phyloP scores from a whole-genome alignment of 1,140 invertebrate species.

The Pseudoatta argentina region DNA sequence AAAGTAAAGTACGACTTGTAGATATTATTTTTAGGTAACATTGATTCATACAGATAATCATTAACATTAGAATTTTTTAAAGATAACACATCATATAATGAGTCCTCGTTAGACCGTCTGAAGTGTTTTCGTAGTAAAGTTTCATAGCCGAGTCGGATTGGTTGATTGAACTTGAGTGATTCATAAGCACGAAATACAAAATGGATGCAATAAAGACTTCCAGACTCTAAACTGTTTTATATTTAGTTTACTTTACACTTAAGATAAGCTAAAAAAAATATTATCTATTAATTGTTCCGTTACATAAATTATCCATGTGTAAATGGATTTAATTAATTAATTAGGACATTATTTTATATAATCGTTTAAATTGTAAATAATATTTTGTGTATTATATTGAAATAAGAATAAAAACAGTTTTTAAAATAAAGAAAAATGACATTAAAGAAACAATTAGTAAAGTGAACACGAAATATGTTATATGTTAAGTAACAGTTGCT shows the following conservation, averaged over 20 bases:
- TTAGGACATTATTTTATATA: background rate
- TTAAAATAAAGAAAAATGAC: background rate
- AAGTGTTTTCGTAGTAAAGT: conserved; percentile 50
- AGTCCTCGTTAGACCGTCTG: conserved; percentile 40
- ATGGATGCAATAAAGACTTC: conserved; percentile 29
- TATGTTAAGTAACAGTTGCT: background rate
- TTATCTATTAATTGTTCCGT: background rate
- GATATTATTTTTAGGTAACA: background rate
- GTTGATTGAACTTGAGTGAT: conserved; percentile 22
- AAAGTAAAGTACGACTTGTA: background rate
- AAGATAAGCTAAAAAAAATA: background rate
- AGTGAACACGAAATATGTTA: background rate
- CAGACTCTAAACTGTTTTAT: conserved; percentile 10
- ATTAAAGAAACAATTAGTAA: background rate
- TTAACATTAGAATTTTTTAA: conserved; percentile 12
- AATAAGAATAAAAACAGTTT: background rate
- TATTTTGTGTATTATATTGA: background rate
- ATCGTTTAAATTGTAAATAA: background rate
- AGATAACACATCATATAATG: conserved; percentile 29
- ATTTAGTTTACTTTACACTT: conserved; percentile 36
- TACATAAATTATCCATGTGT: background rate
- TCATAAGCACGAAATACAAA: conserved; percentile 30
- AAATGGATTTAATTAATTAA: background rate
- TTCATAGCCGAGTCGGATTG: conserved; percentile 25
- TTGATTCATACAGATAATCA: background rate